Conservation (phyloP, 2,113 vertebrate genomes). For the Nothobranchius furzeri region DNA sequence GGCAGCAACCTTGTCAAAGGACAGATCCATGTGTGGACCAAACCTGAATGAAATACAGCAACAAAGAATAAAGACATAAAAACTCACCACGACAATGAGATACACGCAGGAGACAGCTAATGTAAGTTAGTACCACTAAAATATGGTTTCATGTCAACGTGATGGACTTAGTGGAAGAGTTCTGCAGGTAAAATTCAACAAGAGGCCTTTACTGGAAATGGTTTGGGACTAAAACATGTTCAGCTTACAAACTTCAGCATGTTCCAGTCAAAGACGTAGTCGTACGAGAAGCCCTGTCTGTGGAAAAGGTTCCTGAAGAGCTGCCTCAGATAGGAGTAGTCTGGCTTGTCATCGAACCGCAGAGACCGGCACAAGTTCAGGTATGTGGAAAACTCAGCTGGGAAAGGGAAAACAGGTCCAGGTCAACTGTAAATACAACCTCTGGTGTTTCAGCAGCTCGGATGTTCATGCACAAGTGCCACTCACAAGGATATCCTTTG, state of each 20-base stretch:
- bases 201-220: too few species aligned
- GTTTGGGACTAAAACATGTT: too few species aligned
- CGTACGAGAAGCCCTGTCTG: constrained; percentile 96
- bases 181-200: too few species aligned
- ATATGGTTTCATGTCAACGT: too few species aligned
- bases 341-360: constrained; percentile 95
- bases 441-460: not conserved
- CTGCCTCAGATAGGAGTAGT: constrained; percentile 95
- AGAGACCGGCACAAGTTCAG: constrained; percentile 97
- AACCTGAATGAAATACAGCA: too few species aligned
- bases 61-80: too few species aligned
- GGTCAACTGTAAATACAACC: not conserved
- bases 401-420: constrained; percentile 2
- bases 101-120: too few species aligned
- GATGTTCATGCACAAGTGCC: rapidly evolving
- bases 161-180: too few species aligned
- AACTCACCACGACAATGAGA: too few species aligned
- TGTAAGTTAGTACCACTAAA: too few species aligned
- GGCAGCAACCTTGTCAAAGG: too few species aligned
- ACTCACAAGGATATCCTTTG: constrained; percentile 98
- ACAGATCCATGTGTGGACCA: too few species aligned
- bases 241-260: constrained; percentile 97
- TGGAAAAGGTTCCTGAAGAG: constrained; percentile 98
- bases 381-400: constrained; percentile 96
- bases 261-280: constrained; percentile 99